Evolutionary conservation across 2,113 vertebrate species (phyloP), one percentile per base, ranked within the genome.

Genomic region (Sciurus niger): DNA sequence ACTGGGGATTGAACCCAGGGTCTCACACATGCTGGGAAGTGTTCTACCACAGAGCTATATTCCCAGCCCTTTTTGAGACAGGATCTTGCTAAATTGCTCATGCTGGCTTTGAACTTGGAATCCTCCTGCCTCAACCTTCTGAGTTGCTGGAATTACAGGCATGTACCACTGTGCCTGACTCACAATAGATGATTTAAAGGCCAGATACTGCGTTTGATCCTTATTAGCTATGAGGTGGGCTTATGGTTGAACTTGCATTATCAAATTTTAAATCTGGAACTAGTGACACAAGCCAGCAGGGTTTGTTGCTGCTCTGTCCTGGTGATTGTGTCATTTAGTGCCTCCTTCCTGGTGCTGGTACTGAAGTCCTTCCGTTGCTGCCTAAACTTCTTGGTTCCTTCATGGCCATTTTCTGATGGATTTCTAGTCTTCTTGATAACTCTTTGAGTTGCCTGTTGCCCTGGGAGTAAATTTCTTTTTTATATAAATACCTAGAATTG

Each of bases 181-280:
- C 48, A 43, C 34, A 74, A n/a, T 10, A 48, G 55, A 32, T 84
- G 65, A 85, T 60, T 72, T 77, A 58, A 96, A 92, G 88, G 84
- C 58, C 46, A 96, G 93, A 83, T 55, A 48, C 37, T 17, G 24
- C 86, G 48, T 96, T 85, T 94, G 79, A 73, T 92, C 76, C 72
- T 79, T 55, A 40, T 63, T n/a, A 55, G 37, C 40, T 65, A 25
- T 22, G 30, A 24, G 63, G 11, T 73, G 86, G 34, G 74, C 55
- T 96, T 77, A n/a, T 84, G 88, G 87, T 32, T 87, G 58, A 78
- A 65, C 67, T 85, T 14, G 63, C 5, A 5, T 93, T 91, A 84
- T 80, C 60, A 32, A 91, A 76, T 68, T 91, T 84, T 68, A 73
- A 77, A 83, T 89, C 84, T 60, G 79, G 46, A 84, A 70, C 51